These are phyloP conservation scores for Papilio dardanus DNA, from an alignment of 1,140 invertebrate genomes.

Conservation along the genomic window DNA sequence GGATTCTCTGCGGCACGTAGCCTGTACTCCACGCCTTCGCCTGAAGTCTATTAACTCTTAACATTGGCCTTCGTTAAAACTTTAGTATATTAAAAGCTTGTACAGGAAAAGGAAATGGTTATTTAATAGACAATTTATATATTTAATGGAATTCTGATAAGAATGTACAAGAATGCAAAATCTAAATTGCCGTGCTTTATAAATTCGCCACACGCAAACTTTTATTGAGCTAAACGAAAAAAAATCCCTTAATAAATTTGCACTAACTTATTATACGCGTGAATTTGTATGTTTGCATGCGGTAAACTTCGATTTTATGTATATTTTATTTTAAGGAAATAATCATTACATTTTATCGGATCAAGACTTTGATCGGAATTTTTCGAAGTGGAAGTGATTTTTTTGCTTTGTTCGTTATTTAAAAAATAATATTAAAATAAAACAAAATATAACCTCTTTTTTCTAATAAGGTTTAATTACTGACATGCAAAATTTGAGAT, in stretches of 20 bases:
- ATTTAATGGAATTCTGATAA: slow-evolving; percentile 18
- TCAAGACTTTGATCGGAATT: background rate
- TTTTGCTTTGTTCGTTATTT: background rate
- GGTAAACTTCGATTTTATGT: slow-evolving; percentile 12
- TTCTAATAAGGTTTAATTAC: too few species aligned
- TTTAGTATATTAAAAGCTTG: slow-evolving; percentile 17
- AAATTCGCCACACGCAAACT: slow-evolving; percentile 26
- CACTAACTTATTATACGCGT: slow-evolving; percentile 16
- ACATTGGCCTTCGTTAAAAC: slow-evolving; percentile 35
- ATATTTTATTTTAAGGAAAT: slow-evolving; percentile 23
- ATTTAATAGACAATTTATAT: slow-evolving; percentile 34
- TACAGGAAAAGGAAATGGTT: slow-evolving; percentile 11
- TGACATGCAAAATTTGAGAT: background rate
- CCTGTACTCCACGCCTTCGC: slow-evolving; percentile 50
- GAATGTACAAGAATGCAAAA: slow-evolving; percentile 14
- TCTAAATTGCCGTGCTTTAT: slow-evolving; percentile 13
- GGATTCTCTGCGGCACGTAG: slow-evolving; percentile 66
- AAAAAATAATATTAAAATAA: too few species aligned
- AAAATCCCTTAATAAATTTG: slow-evolving; percentile 20
- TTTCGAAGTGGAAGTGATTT: background rate
- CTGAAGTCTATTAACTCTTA: slow-evolving; percentile 35
- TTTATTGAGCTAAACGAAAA: slow-evolving; percentile 10
- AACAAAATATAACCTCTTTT: too few species aligned
- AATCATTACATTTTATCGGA: slow-evolving; percentile 23
- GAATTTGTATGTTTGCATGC: slow-evolving; percentile 1